These are phyloP conservation scores for Cettia cetti DNA, from an alignment of 2,113 vertebrate genomes.

Conservation along the genomic window DNA sequence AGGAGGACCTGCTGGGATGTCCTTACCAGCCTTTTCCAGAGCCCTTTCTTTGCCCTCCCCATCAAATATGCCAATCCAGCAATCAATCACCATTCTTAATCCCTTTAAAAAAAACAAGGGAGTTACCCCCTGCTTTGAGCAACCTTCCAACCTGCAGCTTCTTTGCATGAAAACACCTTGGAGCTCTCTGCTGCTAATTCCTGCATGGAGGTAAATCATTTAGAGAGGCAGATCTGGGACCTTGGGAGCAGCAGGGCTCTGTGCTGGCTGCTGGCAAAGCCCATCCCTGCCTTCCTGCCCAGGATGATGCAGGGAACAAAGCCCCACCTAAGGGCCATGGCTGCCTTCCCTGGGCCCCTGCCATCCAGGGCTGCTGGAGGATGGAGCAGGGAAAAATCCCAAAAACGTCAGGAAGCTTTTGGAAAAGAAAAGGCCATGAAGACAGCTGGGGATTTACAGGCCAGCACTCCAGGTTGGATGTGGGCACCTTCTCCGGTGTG, in stretches of 20 bases:
- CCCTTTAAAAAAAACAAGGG: neutral
- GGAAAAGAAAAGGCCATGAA: neutral
- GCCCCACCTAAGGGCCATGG: neutral
- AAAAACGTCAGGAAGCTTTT: neutral
- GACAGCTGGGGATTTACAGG: neutral
- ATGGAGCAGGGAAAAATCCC: neutral
- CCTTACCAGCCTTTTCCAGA: neutral
- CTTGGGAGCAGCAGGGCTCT: accelerated
- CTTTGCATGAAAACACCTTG: neutral
- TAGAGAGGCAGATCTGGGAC: neutral
- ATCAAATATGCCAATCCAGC: neutral
- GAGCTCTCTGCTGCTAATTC: neutral
- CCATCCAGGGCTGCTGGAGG: neutral
- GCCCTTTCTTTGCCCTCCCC: neutral
- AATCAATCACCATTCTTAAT: neutral
- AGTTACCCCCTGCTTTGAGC: neutral
- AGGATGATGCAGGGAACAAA: neutral
- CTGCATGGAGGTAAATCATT: accelerated
- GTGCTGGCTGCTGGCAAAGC: neutral
- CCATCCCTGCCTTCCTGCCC: neutral
- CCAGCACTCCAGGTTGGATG: neutral
- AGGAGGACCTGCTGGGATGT: neutral
- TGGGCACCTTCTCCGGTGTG: accelerated
- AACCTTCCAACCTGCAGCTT: neutral
- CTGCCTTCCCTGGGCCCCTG: neutral